These are phyloP conservation scores for Acleris emargana DNA, from an alignment of 2,888 invertebrate genomes.

Conservation along the genomic window DNA sequence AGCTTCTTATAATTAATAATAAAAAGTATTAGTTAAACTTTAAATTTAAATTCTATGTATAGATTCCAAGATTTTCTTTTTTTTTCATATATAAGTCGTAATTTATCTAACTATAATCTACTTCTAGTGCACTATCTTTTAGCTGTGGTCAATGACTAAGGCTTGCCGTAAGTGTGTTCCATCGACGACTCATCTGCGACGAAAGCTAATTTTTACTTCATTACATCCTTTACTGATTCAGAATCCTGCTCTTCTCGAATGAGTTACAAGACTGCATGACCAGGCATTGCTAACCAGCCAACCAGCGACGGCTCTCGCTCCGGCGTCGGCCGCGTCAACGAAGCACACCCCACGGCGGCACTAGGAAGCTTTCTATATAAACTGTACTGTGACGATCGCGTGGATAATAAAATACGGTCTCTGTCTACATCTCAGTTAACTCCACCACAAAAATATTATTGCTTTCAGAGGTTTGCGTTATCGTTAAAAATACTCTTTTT, in stretches of 20 bases:
- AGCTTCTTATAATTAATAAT: slow-evolving; percentile 81
- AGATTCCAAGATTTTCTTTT: slow-evolving; percentile 77
- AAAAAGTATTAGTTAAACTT: slow-evolving; percentile 82
- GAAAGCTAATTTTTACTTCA: background rate
- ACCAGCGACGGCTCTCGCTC: background rate
- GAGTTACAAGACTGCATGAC: too few relatives aligned
- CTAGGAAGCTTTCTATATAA: slow-evolving; percentile 70
- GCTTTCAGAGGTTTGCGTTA: slow-evolving; percentile 76
- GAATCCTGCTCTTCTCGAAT: too few relatives aligned
- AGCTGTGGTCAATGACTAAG: slow-evolving; percentile 80
- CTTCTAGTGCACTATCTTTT: slow-evolving; percentile 79
- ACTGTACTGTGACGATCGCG: slow-evolving; percentile 68
- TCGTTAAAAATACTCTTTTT: slow-evolving; percentile 70
- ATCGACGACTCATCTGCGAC: slow-evolving; percentile 43
- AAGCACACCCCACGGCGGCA: slow-evolving; percentile 63
- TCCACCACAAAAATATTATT: slow-evolving; percentile 80
- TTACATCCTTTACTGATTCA: background rate
- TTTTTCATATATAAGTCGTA: slow-evolving; percentile 73
- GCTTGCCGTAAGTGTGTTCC: slow-evolving; percentile 59
- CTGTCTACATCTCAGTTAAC: slow-evolving; percentile 63
- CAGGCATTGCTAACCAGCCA: background rate
- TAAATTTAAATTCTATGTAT: slow-evolving; percentile 82
- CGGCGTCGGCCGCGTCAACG: slow-evolving; percentile 42
- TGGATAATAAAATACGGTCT: slow-evolving; percentile 76
- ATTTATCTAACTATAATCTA: slow-evolving; percentile 79